These are phyloP conservation scores for Elephas maximus DNA, from an alignment of 2,113 vertebrate species.

Conservation along the genomic window DNA sequence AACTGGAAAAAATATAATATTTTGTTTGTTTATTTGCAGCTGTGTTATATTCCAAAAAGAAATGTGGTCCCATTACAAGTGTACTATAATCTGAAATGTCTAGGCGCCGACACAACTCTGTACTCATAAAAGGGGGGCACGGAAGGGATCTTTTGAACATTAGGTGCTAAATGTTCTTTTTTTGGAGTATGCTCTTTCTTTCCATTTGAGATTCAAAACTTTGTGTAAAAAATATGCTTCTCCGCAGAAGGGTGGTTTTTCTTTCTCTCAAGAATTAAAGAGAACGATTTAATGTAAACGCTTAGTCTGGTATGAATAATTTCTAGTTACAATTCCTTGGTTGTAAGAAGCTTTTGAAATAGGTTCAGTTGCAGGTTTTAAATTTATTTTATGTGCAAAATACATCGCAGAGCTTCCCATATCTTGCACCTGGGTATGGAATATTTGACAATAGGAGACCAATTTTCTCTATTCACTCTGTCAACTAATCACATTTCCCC, in stretches of 20 bases:
- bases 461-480: slow-evolving; percentile 60
- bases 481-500: slow-evolving; percentile 65
- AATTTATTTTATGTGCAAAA: slow-evolving; percentile 74
- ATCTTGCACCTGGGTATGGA: background rate
- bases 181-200: background rate
- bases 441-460: slow-evolving; percentile 30
- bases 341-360: slow-evolving; percentile 38
- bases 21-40: slow-evolving; percentile 49
- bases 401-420: slow-evolving; percentile 37
- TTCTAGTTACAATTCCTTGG: background rate
- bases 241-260: background rate
- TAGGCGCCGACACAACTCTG: background rate
- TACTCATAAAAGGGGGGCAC: background rate
- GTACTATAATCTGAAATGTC: background rate
- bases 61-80: background rate
- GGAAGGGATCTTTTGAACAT: background rate
- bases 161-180: slow-evolving; percentile 50
- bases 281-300: slow-evolving; percentile 70
- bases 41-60: slow-evolving; percentile 69
- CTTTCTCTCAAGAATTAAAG: slow-evolving; percentile 51
- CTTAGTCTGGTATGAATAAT: slow-evolving; percentile 61
- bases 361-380: slow-evolving; percentile 49
- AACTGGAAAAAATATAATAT: background rate
- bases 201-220: slow-evolving; percentile 51
- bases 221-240: slow-evolving; percentile 26